Base-by-base conservation (phyloP, 2,888 invertebrate genomes). In the Dolomedes plantarius region DNA sequence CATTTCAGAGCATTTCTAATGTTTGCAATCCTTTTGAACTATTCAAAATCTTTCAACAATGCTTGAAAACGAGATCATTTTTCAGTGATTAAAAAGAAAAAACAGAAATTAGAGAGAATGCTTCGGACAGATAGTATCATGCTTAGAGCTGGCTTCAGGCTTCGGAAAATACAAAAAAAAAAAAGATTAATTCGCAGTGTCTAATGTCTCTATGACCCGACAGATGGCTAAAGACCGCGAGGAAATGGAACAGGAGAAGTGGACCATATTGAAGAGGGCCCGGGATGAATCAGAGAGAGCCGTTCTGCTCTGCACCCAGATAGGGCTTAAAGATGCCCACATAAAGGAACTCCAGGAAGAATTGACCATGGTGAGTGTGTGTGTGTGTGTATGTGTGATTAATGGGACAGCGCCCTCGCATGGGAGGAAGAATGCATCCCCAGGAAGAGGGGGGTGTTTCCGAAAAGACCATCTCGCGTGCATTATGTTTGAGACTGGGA, bases 251-350 rank as follows among this genome's bases (percentile, higher is more conserved):
- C 93, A 96, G 16, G 97, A 98, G 91, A 94, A 97, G 75, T 97
- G 97, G 93, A 96, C 96, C 88, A 92, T 98, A 83, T 92, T 97
- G 78, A 94, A 96, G 89, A 96, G 96, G 90, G 97, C 97, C 0
- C 93, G 96, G 56, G 97, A 97, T 90, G 97, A 97, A 90, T 96
- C 97, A 0, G 97, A 98, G 91, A 93, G 97, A 85, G 95, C 96
- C 29, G 93, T 97, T 87, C 94, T 95, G 83, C 93, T 98, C 64
- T 96, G 96, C 7, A 95, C 97, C 11, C 97, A 97, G 90, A 94
- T 98, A 29, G 96, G 96, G 90, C 94, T 95, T 62, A 94, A 96
- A 89, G 97, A 98, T 90, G 94, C 96, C 87, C 96, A 96, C 91
- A 93, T 97, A 79, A 94, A 95, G 90, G 95, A 96, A 90, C 94